phyloP scores from a whole-genome alignment of 2,113 vertebrate species.

The Dasyornis broadbenti region DNA sequence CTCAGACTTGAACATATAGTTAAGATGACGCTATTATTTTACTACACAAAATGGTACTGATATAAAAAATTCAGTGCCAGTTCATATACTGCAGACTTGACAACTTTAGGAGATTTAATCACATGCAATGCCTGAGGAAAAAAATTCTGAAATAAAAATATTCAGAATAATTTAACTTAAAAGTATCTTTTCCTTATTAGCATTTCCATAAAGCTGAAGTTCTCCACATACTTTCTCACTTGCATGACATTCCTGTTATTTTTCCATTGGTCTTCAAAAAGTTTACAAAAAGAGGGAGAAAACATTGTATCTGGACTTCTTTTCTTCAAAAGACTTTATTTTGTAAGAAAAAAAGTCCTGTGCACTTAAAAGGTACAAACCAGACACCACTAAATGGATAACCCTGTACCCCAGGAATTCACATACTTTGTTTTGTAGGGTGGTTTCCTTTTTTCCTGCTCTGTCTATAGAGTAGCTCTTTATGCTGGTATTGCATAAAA shows the following conservation, averaged over 20 bases:
- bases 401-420: background rate
- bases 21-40: background rate
- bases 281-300: background rate
- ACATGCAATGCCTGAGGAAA: background rate
- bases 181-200: background rate
- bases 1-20: background rate
- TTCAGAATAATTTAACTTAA: background rate
- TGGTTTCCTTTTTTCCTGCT: background rate
- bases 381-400: background rate
- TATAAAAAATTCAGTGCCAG: background rate
- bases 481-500: conserved; percentile 73
- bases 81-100: background rate
- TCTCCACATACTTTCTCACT: background rate
- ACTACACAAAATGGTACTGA: background rate
- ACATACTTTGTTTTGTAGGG: background rate
- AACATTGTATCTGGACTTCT: background rate
- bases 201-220: background rate
- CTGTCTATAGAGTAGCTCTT: conserved; percentile 34
- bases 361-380: background rate
- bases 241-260: background rate
- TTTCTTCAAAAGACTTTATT: background rate
- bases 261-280: background rate
- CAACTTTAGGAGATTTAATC: background rate
- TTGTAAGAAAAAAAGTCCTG: background rate
- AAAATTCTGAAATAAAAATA: background rate